Evolutionary conservation across 2,888 invertebrate species (phyloP).

Genomic region (Trachelus troglodyta): DNA sequence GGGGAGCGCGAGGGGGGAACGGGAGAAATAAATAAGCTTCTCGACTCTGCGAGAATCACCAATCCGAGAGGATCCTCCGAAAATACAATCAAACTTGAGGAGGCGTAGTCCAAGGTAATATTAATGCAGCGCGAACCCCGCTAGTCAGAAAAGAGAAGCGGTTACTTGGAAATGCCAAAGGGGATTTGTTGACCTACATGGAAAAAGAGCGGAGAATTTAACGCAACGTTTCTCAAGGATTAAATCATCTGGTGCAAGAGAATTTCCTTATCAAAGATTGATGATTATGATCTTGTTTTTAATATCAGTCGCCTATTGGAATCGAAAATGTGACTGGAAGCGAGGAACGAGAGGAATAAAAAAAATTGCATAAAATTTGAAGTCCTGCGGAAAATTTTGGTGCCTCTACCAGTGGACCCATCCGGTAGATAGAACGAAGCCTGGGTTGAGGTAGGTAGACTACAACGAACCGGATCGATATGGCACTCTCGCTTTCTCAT

Average conservation of each 20-base stretch:
- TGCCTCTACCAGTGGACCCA: constrained; percentile 10
- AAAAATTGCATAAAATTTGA: not conserved
- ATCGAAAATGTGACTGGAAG: not conserved
- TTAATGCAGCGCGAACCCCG: not conserved
- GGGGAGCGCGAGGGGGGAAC: not conserved
- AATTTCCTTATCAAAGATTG: not conserved
- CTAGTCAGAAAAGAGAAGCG: not conserved
- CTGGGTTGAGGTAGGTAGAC: constrained; percentile 46
- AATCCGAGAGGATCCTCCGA: not conserved
- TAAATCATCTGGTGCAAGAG: not conserved
- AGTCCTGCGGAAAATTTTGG: not conserved
- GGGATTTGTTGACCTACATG: not conserved
- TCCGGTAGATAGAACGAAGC: constrained; percentile 17
- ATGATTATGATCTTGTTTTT: not conserved
- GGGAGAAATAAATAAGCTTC: not conserved
- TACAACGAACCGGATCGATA: constrained; percentile 47
- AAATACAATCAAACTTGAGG: not conserved
- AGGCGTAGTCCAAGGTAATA: not conserved
- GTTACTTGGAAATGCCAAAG: not conserved
- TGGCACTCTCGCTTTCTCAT: constrained; percentile 52
- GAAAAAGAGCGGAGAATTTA: not conserved
- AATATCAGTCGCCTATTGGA: not conserved
- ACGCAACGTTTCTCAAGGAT: not conserved
- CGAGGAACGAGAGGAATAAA: not conserved
- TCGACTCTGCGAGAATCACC: no score